These are phyloP conservation scores for Sebastes dallii DNA, from an alignment of 2,797 vertebrate species.

Conservation along the genomic window DNA sequence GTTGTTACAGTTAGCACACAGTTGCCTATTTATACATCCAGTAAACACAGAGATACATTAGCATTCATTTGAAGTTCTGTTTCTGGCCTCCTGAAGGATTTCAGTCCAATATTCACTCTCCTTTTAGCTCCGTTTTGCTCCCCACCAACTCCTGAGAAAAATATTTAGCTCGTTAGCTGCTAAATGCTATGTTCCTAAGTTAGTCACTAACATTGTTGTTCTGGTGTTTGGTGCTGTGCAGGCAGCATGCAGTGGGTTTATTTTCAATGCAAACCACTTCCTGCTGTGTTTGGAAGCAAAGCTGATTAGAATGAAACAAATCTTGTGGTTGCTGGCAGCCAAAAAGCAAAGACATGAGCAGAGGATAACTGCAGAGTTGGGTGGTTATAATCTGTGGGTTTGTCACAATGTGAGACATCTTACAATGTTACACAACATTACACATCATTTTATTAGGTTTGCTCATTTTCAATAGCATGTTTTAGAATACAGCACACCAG, in stretches of 20 bases:
- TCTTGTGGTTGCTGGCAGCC: neutral
- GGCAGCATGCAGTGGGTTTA: neutral
- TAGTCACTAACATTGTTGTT: neutral
- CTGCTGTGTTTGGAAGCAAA: neutral
- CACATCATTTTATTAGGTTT: neutral
- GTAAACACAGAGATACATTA: neutral
- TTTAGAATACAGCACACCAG: neutral
- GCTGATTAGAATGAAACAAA: neutral
- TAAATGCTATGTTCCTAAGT: neutral
- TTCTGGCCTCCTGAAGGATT: neutral
- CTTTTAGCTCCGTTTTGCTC: neutral
- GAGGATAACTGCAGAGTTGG: neutral
- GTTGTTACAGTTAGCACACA: neutral
- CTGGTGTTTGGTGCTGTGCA: neutral
- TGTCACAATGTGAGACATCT: neutral
- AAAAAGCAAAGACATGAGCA: neutral
- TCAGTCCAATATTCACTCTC: neutral
- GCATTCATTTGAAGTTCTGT: neutral
- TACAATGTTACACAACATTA: neutral
- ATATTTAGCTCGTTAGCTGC: neutral
- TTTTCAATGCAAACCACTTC: neutral
- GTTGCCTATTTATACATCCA: neutral
- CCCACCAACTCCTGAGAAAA: neutral
- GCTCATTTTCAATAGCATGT: neutral
- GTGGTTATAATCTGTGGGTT: neutral